Evolutionary conservation across 2,797 vertebrate genomes (phyloP).

Genomic region (Helostoma temminkii): DNA sequence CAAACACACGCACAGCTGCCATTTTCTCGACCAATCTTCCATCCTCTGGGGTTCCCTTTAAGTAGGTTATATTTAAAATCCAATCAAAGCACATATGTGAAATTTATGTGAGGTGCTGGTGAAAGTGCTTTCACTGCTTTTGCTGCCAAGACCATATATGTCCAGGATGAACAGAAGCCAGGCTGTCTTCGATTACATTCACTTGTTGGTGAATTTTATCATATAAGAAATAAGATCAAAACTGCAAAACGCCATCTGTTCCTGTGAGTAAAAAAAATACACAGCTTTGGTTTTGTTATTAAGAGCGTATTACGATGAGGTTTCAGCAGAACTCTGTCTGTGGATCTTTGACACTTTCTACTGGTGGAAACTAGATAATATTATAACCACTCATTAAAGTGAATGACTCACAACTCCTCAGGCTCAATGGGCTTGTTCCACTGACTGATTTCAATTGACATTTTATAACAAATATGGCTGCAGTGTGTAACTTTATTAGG

Average conservation of each 20-base stretch:
- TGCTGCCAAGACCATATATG: constrained; percentile 33
- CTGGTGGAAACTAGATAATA: constrained; percentile 31
- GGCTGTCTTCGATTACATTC: constrained; percentile 52
- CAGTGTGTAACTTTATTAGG: constrained; percentile 33
- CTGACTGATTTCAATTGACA: constrained; percentile 31
- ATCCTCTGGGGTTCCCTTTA: constrained; percentile 31
- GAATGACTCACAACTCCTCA: constrained; percentile 31
- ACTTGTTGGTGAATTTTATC: constrained; percentile 45
- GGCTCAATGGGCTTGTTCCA: constrained; percentile 24
- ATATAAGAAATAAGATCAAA: constrained; percentile 43
- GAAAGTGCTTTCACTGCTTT: constrained; percentile 13
- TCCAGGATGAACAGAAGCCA: constrained; percentile 14
- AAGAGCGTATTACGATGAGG: constrained; percentile 6
- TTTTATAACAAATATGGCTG: constrained; percentile 42
- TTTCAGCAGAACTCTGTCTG: background rate
- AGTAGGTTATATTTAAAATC: constrained; percentile 38
- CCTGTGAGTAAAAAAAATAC: constrained; percentile 14
- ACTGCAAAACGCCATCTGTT: constrained; percentile 39
- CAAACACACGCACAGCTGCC: constrained; percentile 16
- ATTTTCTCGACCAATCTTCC: constrained; percentile 20
- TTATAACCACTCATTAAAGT: constrained; percentile 48
- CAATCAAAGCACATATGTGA: constrained; percentile 42
- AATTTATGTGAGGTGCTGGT: constrained; percentile 34
- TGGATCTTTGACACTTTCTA: constrained; percentile 20
- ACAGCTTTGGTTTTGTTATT: constrained; percentile 11